These are phyloP conservation scores for Kuschelorhynchus macadamiae DNA, from an alignment of 2,888 invertebrate species.

Conservation along the genomic window DNA sequence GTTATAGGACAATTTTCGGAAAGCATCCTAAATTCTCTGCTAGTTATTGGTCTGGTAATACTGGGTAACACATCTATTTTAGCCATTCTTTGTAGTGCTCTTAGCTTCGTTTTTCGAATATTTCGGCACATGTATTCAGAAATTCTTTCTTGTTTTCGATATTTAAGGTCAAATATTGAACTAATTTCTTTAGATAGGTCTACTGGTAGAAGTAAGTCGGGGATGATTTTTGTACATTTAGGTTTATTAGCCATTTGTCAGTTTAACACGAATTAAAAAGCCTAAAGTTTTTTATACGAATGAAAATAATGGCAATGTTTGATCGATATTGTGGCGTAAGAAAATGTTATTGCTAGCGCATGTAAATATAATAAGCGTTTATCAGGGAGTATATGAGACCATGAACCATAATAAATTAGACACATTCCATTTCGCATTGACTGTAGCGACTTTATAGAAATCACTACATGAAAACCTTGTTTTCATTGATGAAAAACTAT, in stretches of 20 bases:
- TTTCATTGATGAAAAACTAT: too few species aligned
- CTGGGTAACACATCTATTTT: constrained; percentile 19
- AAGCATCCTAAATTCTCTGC: constrained; percentile 48
- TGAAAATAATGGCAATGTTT: too few species aligned
- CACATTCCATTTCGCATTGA: too few species aligned
- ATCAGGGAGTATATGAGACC: too few species aligned
- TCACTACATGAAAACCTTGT: too few species aligned
- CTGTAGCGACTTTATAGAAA: too few species aligned
- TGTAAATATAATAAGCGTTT: too few species aligned
- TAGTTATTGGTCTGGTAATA: constrained; percentile 26
- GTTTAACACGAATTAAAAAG: too few species aligned
- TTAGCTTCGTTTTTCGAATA: constrained; percentile 48
- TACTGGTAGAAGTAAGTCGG: constrained; percentile 42
- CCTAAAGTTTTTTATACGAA: too few species aligned
- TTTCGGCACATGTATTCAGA: constrained; percentile 52
- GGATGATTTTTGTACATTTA: constrained; percentile 14
- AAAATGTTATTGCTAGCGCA: too few species aligned
- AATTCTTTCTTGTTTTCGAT: constrained; percentile 44
- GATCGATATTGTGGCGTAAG: too few species aligned
- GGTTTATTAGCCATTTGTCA: constrained; percentile 16
- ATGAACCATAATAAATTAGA: too few species aligned
- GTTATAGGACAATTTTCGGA: constrained; percentile 44
- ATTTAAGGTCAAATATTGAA: constrained; percentile 41
- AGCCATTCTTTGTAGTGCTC: constrained; percentile 14
- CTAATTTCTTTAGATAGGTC: constrained; percentile 51